A percentile compares a stretch with the other conserved stretches of the same genome.
These are phyloP conservation scores for Hypsibius dujardini DNA, from an alignment of 1,140 invertebrate genomes.

Conservation along the genomic window DNA sequence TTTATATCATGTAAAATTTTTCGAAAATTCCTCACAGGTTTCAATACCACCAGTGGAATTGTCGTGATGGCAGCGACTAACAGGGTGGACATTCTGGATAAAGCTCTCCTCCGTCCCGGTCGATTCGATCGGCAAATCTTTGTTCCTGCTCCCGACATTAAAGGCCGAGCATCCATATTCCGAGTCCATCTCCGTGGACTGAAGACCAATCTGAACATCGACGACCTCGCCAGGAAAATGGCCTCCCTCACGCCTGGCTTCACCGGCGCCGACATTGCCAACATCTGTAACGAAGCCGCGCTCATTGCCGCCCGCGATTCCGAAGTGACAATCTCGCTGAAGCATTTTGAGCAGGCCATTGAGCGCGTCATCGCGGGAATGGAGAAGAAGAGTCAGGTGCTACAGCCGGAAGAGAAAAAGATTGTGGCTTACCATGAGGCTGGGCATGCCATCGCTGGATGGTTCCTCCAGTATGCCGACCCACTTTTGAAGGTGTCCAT, in stretches of 20 bases:
- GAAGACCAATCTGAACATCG: constrained; percentile 75
- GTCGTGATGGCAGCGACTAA: constrained; percentile 97
- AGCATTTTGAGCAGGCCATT: constrained; percentile 93
- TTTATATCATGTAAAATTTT: constrained; percentile 14
- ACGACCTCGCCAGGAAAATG: constrained; percentile 74
- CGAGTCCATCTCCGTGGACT: constrained; percentile 61
- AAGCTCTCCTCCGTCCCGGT: constrained; percentile 82
- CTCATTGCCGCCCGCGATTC: constrained; percentile 85
- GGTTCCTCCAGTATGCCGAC: constrained; percentile 92
- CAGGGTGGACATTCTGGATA: constrained; percentile 87
- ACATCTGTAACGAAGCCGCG: constrained; percentile 97
- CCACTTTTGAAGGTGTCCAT: constrained; percentile 83
- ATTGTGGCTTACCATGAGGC: constrained; percentile 98
- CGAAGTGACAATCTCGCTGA: constrained; percentile 55
- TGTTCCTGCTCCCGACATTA: constrained; percentile 96
- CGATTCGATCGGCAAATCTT: constrained; percentile 96
- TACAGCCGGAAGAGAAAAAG: constrained; percentile 94
- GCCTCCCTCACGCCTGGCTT: constrained; percentile 85
- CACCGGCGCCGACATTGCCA: constrained; percentile 90
- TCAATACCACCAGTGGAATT: constrained; percentile 91
- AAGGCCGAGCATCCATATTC: constrained; percentile 52
- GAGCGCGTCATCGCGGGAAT: constrained; percentile 92
- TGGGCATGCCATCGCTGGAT: constrained; percentile 94
- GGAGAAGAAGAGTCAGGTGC: constrained; percentile 98
- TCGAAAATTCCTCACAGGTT: constrained; percentile 42